These are phyloP conservation scores for Battus philenor DNA, from an alignment of 1,140 invertebrate species.

Conservation along the genomic window DNA sequence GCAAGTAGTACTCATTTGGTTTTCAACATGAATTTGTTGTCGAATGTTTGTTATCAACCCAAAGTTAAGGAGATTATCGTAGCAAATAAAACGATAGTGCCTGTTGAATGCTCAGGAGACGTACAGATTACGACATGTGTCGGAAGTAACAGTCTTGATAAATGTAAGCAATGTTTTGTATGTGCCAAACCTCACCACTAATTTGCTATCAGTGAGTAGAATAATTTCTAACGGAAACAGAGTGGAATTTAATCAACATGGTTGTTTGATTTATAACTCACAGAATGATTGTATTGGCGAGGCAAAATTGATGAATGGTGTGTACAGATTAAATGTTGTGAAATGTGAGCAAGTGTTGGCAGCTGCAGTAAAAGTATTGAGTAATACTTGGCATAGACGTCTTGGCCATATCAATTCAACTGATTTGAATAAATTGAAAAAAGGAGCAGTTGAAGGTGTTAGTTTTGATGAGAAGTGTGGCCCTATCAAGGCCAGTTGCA, in stretches of 20 bases:
- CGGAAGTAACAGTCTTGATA: too few relatives aligned
- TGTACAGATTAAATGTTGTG: conserved; percentile 20
- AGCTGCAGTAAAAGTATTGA: too few relatives aligned
- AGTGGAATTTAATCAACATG: conserved; percentile 17
- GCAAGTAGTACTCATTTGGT: conserved; percentile 9
- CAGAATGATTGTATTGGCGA: conserved; percentile 14
- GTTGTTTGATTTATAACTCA: conserved; percentile 28
- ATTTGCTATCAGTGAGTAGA: conserved; percentile 33
- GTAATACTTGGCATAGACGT: conserved; percentile 31
- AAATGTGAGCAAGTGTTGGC: too few relatives aligned
- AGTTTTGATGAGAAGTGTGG: conserved; percentile 11
- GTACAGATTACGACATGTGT: not conserved
- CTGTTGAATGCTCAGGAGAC: not conserved
- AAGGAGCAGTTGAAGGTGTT: conserved; percentile 23
- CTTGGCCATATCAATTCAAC: conserved; percentile 24
- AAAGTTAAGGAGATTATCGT: not conserved
- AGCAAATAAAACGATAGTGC: not conserved
- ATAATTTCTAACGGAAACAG: conserved; percentile 33
- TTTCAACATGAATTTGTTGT: conserved; percentile 6
- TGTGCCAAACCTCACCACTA: conserved; percentile 28
- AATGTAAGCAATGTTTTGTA: conserved; percentile 16
- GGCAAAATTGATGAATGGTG: conserved; percentile 17
- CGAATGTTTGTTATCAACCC: not conserved
- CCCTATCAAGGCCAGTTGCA: conserved; percentile 15
- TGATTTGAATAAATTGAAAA: conserved; percentile 22